Base-by-base conservation (phyloP, 2,113 vertebrate genomes). In the Sardina pilchardus region DNA sequence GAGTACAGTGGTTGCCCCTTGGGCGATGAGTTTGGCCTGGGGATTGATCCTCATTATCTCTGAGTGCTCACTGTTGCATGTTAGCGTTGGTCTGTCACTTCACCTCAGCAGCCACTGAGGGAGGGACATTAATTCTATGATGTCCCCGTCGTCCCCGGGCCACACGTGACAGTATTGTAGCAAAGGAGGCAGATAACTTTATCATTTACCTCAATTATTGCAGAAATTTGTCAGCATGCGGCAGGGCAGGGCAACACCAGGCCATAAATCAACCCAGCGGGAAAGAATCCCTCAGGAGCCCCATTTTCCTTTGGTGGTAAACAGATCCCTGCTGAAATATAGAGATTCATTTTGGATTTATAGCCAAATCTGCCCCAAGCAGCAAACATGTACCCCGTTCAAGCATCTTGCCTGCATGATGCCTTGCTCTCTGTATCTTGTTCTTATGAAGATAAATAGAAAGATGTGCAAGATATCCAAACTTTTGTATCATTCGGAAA, bases 121-220 rank as follows among this genome's bases (percentile, higher is more conserved):
- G 82, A 81, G 83, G 78, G 56, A 36, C 83, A 84, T 86, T 89
- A 83, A 89, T 86, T 82, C 43, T 43, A 85, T 85, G 48, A 82
- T 45, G 30, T 21, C 44, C 45, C 3, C 10, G 17, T 59, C 78
- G 12, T 85, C 85, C 89, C 84, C 21, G 81, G 82, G 89, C 85
- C 26, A 48, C 26, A 82, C 48, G 17, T 63, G 78, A 81, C 85
- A 84, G 85, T 82, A 85, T 50, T 80, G 78, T 30, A 56, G 85
- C 78, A 82, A 48, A n/a, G 30, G 89, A 88, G 59, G 16, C 86
- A 44, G 87, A 81, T 87, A 90, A 91, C 88, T 90, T 86, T 87
- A 93, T 93, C 83, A 93, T 93, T 95, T 94, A 91, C 88, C 84
- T 89, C 87, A 92, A 93, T 94, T 94, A 93, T 90, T 90, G 91